Conservation (phyloP, 2,113 vertebrate species). For the Ancistrus triradiatus region DNA sequence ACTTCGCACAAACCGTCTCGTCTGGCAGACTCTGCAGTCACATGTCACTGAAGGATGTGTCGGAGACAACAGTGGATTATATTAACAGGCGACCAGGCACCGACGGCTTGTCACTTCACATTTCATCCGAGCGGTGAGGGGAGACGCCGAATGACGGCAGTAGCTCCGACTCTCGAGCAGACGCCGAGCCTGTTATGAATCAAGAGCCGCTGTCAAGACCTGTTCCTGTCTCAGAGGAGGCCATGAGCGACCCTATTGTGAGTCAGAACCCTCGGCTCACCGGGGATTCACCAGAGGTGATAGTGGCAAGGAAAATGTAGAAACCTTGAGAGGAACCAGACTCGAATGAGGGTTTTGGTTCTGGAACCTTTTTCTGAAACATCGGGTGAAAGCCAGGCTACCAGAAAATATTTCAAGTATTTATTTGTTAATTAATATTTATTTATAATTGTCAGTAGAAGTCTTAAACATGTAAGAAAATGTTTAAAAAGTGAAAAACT, state of each 20-base stretch:
- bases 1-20: constrained; percentile 31
- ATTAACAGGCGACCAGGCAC: constrained; percentile 43
- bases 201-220: constrained; percentile 23
- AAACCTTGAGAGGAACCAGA: too few species aligned
- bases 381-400: too few species aligned
- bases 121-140: constrained; percentile 37
- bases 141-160: constrained; percentile 24
- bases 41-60: constrained; percentile 43
- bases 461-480: too few species aligned
- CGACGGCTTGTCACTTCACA: constrained; percentile 49
- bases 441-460: too few species aligned
- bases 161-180: constrained; percentile 22
- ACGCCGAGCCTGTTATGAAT: constrained; percentile 35
- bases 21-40: constrained; percentile 36
- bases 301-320: too few species aligned
- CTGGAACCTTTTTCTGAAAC: too few species aligned
- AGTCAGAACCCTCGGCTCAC: neutral
- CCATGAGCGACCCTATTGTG: constrained; percentile 2
- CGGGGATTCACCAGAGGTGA: too few species aligned
- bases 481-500: too few species aligned
- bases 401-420: too few species aligned
- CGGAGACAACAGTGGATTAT: constrained; percentile 45
- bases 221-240: neutral
- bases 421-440: too few species aligned
- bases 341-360: too few species aligned